Conservation (phyloP, 2,888 invertebrate genomes). For the Ligdia adustata region DNA sequence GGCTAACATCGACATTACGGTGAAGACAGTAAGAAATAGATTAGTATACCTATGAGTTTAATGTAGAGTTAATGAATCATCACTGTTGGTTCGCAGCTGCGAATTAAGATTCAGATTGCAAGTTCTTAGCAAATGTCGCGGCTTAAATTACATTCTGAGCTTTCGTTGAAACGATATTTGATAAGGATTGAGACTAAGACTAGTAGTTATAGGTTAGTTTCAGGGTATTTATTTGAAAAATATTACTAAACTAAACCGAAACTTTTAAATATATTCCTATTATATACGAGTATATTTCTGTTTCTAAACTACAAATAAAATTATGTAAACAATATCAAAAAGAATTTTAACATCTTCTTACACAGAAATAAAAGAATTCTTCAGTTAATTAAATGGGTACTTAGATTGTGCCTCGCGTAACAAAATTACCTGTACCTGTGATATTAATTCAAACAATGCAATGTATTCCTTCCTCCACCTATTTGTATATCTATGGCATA, state of each 20-base stretch:
- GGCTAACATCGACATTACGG: conserved; percentile 57
- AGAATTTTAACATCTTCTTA: too few species aligned
- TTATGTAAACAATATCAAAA: too few species aligned
- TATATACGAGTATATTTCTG: too few species aligned
- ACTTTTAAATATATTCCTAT: too few species aligned
- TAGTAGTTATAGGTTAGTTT: too few species aligned
- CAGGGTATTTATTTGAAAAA: too few species aligned
- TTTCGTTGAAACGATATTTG: background rate
- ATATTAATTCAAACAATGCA: conserved; percentile 21
- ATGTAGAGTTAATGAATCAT: conserved; percentile 68
- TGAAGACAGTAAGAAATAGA: conserved; percentile 39
- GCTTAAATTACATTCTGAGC: conserved; percentile 56
- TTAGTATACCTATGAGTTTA: conserved; percentile 35
- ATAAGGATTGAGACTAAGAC: background rate
- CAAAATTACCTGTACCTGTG: too few species aligned
- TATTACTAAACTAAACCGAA: too few species aligned
- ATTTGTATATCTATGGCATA: conserved; percentile 18
- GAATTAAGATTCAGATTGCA: conserved; percentile 68
- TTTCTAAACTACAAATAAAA: too few species aligned
- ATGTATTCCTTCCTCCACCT: conserved; percentile 5
- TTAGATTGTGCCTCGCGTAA: too few species aligned
- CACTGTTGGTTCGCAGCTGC: conserved; percentile 62
- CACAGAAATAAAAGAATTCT: too few species aligned
- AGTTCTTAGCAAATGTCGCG: conserved; percentile 59
- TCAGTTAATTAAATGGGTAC: too few species aligned